Evolutionary conservation across 1,140 invertebrate species (phyloP).

Genomic region (Campoletis sonorensis): DNA sequence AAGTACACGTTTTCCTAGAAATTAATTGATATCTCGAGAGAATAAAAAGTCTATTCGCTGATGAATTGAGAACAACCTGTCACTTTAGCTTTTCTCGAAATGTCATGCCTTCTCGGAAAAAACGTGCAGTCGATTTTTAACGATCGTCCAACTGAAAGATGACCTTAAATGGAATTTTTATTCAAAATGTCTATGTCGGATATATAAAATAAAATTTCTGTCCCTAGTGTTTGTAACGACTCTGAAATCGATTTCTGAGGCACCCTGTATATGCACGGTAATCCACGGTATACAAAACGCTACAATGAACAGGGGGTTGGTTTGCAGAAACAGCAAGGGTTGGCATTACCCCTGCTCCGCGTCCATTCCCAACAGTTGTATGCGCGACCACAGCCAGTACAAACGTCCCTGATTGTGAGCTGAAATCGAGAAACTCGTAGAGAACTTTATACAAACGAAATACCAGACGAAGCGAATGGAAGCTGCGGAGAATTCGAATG

Average conservation of each 20-base stretch:
- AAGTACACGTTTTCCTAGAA: too few relatives aligned
- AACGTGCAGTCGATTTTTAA: too few relatives aligned
- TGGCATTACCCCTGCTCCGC: background rate
- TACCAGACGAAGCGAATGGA: background rate
- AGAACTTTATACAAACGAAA: background rate
- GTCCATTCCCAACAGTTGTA: background rate
- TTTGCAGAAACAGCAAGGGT: background rate
- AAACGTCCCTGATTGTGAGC: constrained; percentile 8
- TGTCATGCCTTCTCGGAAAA: too few relatives aligned
- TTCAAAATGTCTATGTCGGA: background rate
- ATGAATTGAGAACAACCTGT: too few relatives aligned
- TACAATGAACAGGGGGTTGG: background rate
- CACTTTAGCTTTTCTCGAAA: too few relatives aligned
- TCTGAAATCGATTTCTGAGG: too few relatives aligned
- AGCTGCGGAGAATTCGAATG: background rate
- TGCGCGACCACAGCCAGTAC: background rate
- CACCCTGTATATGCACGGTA: background rate
- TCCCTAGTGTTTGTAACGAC: too few relatives aligned
- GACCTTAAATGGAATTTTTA: background rate
- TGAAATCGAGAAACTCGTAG: constrained; percentile 14
- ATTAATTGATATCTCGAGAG: too few relatives aligned
- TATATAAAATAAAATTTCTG: too few relatives aligned
- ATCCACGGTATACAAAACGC: background rate
- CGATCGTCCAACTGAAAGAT: too few relatives aligned
- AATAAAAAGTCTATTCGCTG: too few relatives aligned